phyloP scores from a whole-genome alignment of 2,797 vertebrate genomes.

The Coilia nasus region DNA sequence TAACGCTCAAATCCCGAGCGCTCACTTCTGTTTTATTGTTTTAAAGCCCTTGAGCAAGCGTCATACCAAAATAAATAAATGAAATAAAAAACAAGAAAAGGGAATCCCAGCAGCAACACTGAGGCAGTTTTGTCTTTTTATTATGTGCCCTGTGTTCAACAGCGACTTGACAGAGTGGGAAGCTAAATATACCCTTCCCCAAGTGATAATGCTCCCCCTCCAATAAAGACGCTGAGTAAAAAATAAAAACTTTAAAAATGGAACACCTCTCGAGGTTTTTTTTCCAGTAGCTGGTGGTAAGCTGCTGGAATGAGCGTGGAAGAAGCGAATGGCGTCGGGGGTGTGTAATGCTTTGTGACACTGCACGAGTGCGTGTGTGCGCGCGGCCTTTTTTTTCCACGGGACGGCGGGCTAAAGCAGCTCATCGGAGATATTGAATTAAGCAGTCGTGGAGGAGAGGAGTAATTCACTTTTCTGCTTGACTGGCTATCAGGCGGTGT shows the following conservation, averaged over 20 bases:
- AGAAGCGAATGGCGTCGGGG: constrained; percentile 85
- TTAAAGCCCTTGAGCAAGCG: neutral
- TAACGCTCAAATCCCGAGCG: neutral
- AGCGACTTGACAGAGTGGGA: constrained; percentile 49
- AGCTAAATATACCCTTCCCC: constrained; percentile 67
- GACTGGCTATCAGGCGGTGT: constrained; percentile 69
- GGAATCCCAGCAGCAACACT: constrained; percentile 23
- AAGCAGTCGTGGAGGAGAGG: constrained; percentile 93
- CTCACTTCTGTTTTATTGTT: neutral
- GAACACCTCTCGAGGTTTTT: constrained; percentile 63
- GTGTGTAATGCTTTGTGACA: constrained; percentile 94
- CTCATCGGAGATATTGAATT: constrained; percentile 98
- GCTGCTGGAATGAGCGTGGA: constrained; percentile 81
- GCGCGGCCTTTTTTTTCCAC: constrained; percentile 41
- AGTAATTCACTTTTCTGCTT: constrained; percentile 99
- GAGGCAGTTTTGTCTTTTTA: constrained; percentile 51
- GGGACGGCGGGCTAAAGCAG: constrained; percentile 78
- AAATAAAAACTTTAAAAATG: constrained; percentile 17
- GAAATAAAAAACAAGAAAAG: constrained; percentile 27
- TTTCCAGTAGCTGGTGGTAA: constrained; percentile 64
- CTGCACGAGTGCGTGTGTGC: constrained; percentile 85
- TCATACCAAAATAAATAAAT: neutral
- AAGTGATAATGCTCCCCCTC: constrained; percentile 44
- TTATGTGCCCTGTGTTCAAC: constrained; percentile 56
- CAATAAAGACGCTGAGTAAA: neutral